Conservation (phyloP, 2,797 vertebrate species). For the Hoplostethus mediterraneus region DNA sequence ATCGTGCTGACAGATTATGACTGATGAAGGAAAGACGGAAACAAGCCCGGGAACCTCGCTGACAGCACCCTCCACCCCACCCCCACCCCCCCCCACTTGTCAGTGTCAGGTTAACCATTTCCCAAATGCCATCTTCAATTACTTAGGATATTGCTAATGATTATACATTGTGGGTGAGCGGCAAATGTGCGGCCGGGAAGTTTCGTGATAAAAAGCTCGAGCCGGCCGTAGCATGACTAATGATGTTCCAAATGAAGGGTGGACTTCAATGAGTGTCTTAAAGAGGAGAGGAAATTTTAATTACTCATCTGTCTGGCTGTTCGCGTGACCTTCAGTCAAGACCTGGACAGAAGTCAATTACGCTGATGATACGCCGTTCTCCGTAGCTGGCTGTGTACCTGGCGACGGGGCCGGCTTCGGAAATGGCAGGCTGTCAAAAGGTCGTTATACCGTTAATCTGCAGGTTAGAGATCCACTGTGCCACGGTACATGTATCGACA, state of each 20-base stretch:
- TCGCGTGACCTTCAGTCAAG: constrained; percentile 73
- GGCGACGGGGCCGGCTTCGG: constrained; percentile 24
- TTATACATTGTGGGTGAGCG: constrained; percentile 70
- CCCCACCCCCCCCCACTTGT: constrained; percentile 58
- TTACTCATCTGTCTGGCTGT: constrained; percentile 75
- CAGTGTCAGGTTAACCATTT: constrained; percentile 78
- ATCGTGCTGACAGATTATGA: constrained; percentile 54
- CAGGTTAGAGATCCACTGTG: constrained; percentile 48
- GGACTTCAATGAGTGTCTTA: constrained; percentile 71
- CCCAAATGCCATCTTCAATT: constrained; percentile 79
- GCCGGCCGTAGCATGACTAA: constrained; percentile 76
- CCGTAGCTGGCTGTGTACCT: constrained; percentile 48
- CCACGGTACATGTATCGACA: constrained; percentile 26
- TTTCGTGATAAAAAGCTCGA: constrained; percentile 46
- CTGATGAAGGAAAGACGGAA: constrained; percentile 58
- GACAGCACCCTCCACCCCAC: constrained; percentile 64
- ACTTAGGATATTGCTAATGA: constrained; percentile 75
- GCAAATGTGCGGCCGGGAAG: constrained; percentile 56
- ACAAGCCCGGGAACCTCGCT: constrained; percentile 49
- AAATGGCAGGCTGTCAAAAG: constrained; percentile 69
- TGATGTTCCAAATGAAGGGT: constrained; percentile 68
- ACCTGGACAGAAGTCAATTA: constrained; percentile 80
- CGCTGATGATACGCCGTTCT: constrained; percentile 59
- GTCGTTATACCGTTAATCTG: constrained; percentile 67
- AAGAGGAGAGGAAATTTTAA: constrained; percentile 76